Evolutionary conservation across 2,888 invertebrate species (phyloP).

Genomic region (Elmis aenea): DNA sequence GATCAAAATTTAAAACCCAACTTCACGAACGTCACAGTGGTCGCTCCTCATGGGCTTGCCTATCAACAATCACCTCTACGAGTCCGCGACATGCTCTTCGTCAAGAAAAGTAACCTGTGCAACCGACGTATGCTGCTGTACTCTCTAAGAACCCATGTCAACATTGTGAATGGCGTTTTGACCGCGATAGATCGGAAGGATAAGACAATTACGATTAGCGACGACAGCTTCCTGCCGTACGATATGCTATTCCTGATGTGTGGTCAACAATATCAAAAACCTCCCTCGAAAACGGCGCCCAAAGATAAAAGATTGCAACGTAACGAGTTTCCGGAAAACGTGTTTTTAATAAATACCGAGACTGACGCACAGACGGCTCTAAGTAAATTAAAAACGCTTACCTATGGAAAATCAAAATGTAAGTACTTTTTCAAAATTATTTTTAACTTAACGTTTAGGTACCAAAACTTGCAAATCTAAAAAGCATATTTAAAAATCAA

Average conservation of each 20-base stretch:
- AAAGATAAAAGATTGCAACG: conserved; percentile 35
- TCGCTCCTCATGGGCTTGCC: conserved; percentile 59
- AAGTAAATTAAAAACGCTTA: conserved; percentile 37
- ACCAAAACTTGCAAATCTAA: too few species aligned
- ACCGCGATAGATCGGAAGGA: conserved; percentile 46
- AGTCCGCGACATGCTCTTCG: conserved; percentile 48
- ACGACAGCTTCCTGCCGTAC: conserved; percentile 45
- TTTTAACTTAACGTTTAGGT: too few species aligned
- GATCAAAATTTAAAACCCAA: conserved; percentile 46
- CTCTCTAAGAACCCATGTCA: conserved; percentile 60
- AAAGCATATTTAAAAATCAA: too few species aligned
- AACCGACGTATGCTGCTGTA: conserved; percentile 51
- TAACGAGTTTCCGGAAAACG: conserved; percentile 52
- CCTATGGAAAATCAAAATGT: conserved; percentile 6
- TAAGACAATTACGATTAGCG: conserved; percentile 54
- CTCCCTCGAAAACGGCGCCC: conserved; percentile 41
- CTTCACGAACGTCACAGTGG: conserved; percentile 65
- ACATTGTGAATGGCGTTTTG: conserved; percentile 58
- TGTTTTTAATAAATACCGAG: conserved; percentile 57
- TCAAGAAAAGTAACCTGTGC: conserved; percentile 52
- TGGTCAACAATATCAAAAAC: conserved; percentile 56
- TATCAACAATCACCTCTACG: conserved; percentile 40
- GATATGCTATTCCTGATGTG: conserved; percentile 54
- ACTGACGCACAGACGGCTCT: conserved; percentile 52
- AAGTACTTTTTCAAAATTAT: conserved; percentile 2